Conservation (phyloP, 2,113 vertebrate genomes). For the Pterophyllum scalare region DNA sequence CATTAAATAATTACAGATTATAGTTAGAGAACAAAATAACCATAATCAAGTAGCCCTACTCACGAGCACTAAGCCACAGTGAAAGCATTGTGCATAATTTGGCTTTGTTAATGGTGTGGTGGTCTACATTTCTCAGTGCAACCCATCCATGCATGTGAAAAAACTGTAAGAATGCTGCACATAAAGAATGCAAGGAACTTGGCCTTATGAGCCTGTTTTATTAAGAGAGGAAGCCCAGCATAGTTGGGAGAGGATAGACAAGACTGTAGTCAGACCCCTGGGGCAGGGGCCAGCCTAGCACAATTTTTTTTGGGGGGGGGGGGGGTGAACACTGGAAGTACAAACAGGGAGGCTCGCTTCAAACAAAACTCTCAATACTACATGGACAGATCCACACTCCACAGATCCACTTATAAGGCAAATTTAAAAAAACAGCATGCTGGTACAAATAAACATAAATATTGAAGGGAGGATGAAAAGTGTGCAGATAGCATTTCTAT, state of each 20-base stretch:
- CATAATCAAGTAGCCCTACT: background rate
- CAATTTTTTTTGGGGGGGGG: constrained; percentile 42
- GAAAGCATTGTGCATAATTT: constrained; percentile 24
- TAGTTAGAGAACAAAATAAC: constrained; percentile 1
- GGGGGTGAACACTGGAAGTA: constrained; percentile 10
- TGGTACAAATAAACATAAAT: constrained; percentile 29
- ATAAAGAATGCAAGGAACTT: constrained; percentile 76
- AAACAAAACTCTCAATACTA: constrained; percentile 38
- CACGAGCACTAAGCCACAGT: constrained; percentile 5
- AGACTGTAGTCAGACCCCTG: constrained; percentile 52
- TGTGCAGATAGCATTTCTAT: constrained; percentile 35
- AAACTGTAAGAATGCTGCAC: constrained; percentile 34
- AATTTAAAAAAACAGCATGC: constrained; percentile 23
- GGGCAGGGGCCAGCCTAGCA: constrained; percentile 56
- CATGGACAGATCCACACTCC: constrained; percentile 3
- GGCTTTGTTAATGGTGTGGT: constrained; percentile 25
- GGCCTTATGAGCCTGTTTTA: constrained; percentile 66
- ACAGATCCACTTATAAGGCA: background rate
- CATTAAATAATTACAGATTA: background rate
- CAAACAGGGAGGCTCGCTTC: constrained; percentile 50
- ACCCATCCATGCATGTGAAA: constrained; percentile 48
- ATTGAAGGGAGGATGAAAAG: background rate
- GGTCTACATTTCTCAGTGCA: constrained; percentile 43
- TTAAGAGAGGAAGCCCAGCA: constrained; percentile 55
- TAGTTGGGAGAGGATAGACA: constrained; percentile 45